Evolutionary conservation across 2,113 vertebrate species (phyloP).

Genomic region (Urocolius indicus): DNA sequence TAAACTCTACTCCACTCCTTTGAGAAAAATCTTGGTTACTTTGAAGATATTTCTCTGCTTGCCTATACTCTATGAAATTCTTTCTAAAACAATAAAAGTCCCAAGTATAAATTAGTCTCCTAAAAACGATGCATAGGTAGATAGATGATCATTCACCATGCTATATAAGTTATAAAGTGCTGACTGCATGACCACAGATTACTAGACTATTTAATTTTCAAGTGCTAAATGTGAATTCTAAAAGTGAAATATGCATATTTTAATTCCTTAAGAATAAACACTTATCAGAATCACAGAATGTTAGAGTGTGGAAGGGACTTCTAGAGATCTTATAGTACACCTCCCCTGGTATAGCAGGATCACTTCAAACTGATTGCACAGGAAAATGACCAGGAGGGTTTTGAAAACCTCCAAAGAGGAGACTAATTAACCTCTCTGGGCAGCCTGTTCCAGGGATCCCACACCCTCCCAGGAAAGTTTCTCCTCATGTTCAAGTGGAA

Average conservation of each 20-base stretch:
- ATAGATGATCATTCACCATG: neutral
- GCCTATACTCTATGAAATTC: neutral
- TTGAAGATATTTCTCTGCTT: constrained; percentile 52
- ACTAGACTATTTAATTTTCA: neutral
- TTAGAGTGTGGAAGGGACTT: too few species aligned
- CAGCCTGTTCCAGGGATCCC: too few species aligned
- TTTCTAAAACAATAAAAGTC: constrained; percentile 47
- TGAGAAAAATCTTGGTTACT: constrained; percentile 42
- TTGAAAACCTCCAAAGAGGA: too few species aligned
- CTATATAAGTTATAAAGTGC: neutral
- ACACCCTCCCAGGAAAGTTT: too few species aligned
- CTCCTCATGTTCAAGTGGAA: too few species aligned
- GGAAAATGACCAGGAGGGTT: too few species aligned
- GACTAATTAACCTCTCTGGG: too few species aligned
- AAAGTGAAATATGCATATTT: too few species aligned
- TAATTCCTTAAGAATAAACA: neutral
- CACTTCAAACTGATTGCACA: too few species aligned
- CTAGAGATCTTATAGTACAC: too few species aligned
- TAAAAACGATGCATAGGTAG: neutral
- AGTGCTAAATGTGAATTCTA: neutral
- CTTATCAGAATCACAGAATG: neutral
- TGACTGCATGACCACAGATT: neutral
- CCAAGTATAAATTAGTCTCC: neutral
- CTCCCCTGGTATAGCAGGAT: too few species aligned
- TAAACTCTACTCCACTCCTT: constrained; percentile 39